Evolutionary conservation across 2,888 invertebrate genomes (phyloP), one percentile per base, ranked within the genome.

Genomic region (Drosophila parthenogenetica): DNA sequence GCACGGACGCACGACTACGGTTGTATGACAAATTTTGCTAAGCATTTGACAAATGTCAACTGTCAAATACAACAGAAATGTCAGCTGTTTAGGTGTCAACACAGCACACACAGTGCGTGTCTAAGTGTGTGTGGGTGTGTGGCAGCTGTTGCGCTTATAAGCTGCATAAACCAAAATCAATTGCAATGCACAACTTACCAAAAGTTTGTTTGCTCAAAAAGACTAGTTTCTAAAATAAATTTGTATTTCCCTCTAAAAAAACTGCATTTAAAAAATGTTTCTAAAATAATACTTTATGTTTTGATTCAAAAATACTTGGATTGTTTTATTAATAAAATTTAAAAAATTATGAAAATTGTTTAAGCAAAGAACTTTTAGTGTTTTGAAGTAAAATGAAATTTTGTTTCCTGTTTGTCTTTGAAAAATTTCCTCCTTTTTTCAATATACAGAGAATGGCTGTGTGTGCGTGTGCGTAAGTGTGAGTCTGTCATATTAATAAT

Each of bases 21-120:
- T 66, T 78, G 69, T 84, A 73, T 84, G 81, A 84, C 89, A 84
- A 80, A 88, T 83, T 86, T 87, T 80, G 85, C 83, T 81, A 78
- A 83, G 81, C 85, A 76, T 81, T 81, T 86, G 89, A 89, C 86
- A 89, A 86, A 86, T 86, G 86, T 87, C 89, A 86, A 85, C 85
- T 87, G 89, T 89, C 89, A 84, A 79, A 77, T 51, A 73, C 80
- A 78, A 77, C 77, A 73, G 35, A 69, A 79, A 68, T 69, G 77
- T 70, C 77, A 68, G 62, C 60, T 54, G 59, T 19, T 50, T 62
- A 54, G 69, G 72, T 79, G 79, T 71, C 48, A 43, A 61, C 79
- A 50, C 37, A 40, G 40, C 55, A 45, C 11, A 40, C 43, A 25
- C 16, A 10, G 49, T 35, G 14, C 35, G 14, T 63, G 53, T 50